A percentile compares a stretch with the other conserved stretches of the same genome.
Evolutionary conservation across 2,113 vertebrate species (phyloP).

Genomic region (Oryzias celebensis): DNA sequence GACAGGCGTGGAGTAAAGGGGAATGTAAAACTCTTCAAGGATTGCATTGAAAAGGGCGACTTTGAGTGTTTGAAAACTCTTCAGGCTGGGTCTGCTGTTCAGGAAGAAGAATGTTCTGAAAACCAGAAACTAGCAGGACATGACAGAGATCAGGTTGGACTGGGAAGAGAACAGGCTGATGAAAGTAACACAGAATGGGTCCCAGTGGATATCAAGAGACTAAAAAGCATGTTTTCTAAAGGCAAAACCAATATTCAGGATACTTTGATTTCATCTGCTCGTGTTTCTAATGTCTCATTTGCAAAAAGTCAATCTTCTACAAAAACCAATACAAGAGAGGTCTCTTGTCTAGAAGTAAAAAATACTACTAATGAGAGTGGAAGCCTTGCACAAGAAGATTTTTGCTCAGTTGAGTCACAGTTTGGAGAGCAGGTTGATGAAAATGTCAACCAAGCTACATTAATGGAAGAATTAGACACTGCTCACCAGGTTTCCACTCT

Average conservation of each 20-base stretch:
- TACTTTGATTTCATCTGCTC: neutral
- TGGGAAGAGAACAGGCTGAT: slow-evolving; percentile 49
- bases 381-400: slow-evolving; percentile 8
- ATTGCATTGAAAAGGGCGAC: slow-evolving; percentile 90
- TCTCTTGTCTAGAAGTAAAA: slow-evolving; percentile 28
- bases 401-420: slow-evolving; percentile 31
- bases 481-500: slow-evolving; percentile 65
- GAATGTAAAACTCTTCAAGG: slow-evolving; percentile 87
- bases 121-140: slow-evolving; percentile 16
- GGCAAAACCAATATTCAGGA: slow-evolving; percentile 27
- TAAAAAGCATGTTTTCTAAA: slow-evolving; percentile 71
- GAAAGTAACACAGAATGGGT: slow-evolving; percentile 61
- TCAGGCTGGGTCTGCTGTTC: slow-evolving; percentile 76
- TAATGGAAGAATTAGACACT: slow-evolving; percentile 41
- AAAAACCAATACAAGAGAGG: neutral
- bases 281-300: neutral
- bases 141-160: slow-evolving; percentile 15
- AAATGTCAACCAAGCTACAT: slow-evolving; percentile 40
- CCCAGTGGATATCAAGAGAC: slow-evolving; percentile 67
- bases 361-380: slow-evolving; percentile 28
- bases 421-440: slow-evolving; percentile 15
- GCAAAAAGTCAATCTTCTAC: slow-evolving; percentile 11
- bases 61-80: slow-evolving; percentile 83
- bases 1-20: slow-evolving; percentile 77
- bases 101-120: slow-evolving; percentile 58